These are phyloP conservation scores for Clepsis dumicolana DNA, from an alignment of 2,888 invertebrate genomes.

Conservation along the genomic window DNA sequence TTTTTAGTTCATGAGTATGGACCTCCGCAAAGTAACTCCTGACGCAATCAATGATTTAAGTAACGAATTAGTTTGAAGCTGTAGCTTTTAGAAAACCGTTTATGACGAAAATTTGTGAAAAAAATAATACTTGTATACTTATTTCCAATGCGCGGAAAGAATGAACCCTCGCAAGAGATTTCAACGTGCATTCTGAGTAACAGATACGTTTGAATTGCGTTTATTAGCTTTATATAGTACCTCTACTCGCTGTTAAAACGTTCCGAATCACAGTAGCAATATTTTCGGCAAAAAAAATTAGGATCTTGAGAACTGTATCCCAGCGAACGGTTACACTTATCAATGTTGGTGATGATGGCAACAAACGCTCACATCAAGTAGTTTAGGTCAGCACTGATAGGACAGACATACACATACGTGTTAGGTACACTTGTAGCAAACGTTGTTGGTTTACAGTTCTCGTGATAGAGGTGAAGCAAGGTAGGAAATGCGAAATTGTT, in stretches of 20 bases:
- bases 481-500: conserved; percentile 33
- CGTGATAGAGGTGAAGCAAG: conserved; percentile 4
- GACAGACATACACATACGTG: not conserved
- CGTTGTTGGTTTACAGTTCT: conserved; percentile 19
- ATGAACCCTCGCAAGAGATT: conserved; percentile 6
- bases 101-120: too few relatives aligned
- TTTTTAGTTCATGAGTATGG: too few relatives aligned
- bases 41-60: too few relatives aligned
- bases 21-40: too few relatives aligned
- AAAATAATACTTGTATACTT: too few relatives aligned
- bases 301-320: conserved; percentile 19
- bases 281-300: conserved; percentile 13
- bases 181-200: conserved; percentile 5
- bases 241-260: conserved; percentile 55
- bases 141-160: not conserved
- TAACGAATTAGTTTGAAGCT: too few relatives aligned
- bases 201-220: conserved; percentile 4
- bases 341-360: not conserved
- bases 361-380: conserved; percentile 8
- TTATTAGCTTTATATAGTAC: conserved; percentile 40
- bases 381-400: not conserved
- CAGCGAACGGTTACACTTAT: conserved; percentile 4
- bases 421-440: not conserved
- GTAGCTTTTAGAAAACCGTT: too few relatives aligned
- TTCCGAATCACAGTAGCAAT: conserved; percentile 60